Evolutionary conservation across 30 jellyfish, hydroid and myxozoan species (phyloP), one percentile per base, ranked within the genome.

Genomic region (Cassiopea xamachana): DNA sequence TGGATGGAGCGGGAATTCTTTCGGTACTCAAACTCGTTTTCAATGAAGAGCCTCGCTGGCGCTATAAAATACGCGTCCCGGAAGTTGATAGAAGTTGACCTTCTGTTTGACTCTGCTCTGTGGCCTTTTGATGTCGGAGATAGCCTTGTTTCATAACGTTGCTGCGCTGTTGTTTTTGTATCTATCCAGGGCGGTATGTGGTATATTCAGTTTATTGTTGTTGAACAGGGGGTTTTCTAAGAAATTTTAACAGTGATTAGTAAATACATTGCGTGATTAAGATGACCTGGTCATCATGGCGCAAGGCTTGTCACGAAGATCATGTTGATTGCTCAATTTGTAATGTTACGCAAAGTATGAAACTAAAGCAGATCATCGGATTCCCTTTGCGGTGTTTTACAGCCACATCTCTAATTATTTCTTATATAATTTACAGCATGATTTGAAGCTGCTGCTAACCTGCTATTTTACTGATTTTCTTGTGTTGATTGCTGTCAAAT

Each of bases 271-370:
- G 91, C 91, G 91, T 83, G 91, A 83, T 76, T 61, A 27, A 49
- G 45, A 47, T 83, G 91, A 83, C 83, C 91, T n/a, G 91, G 81
- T 83, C 82, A 83, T 55, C 51, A 18, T 48, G 62, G 62, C 27
- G 73, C 69, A 49, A 83, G 75, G 39, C 87, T 83, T 1, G 83
- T 83, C 91, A 83, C 91, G 91, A 83, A 83, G 64, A 83, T 83
- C 69, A 15, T 59, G 10, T 5, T 61, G 49, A 8, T 71, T 39
- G 47, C 1, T 39, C 55, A 7, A 6, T 71, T 71, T 39, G 76
- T 2, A 4, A 67, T 51, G 50, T 13, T 6, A 55, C 15, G 27
- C 74, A 14, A 64, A 59, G 14, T 59, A 59, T 13, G 43, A 0
- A 64, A 64, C 27, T 27, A 27, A 64, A 27, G 64, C 10, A 55